Evolutionary conservation across 2,888 invertebrate species (phyloP).

Genomic region (Imbricaverruca yamaguchii): DNA sequence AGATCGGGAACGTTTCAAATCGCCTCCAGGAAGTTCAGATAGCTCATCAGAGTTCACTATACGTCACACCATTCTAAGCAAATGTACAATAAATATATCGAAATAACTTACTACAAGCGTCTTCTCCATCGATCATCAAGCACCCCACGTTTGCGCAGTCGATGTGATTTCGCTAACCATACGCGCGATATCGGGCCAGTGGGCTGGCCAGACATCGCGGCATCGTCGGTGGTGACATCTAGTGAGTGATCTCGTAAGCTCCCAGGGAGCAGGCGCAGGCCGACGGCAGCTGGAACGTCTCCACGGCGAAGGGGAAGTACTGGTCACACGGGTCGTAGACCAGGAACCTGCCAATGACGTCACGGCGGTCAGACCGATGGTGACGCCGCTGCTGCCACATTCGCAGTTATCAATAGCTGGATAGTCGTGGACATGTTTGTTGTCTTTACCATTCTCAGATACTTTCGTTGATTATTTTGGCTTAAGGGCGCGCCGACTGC

Average conservation of each 20-base stretch:
- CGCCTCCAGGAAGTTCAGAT: not conserved
- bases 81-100: not conserved
- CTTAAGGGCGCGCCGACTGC: too few species aligned
- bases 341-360: conserved; percentile 31
- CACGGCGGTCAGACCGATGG: too few species aligned
- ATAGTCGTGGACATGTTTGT: too few species aligned
- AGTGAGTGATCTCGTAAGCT: conserved; percentile 14
- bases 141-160: not conserved
- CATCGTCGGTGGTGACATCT: too few species aligned
- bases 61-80: not conserved
- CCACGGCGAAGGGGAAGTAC: conserved; percentile 37
- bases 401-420: too few species aligned
- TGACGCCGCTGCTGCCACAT: too few species aligned
- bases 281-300: conserved; percentile 35
- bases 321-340: conserved; percentile 35
- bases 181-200: not conserved
- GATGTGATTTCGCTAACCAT: not conserved
- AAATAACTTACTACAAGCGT: not conserved
- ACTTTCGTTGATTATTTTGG: too few species aligned
- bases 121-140: not conserved
- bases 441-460: too few species aligned
- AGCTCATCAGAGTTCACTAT: not conserved
- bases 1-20: not conserved
- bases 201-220: too few species aligned
- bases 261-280: conserved; percentile 35